These are phyloP conservation scores for Alectoris magna DNA, from an alignment of 2,797 vertebrate genomes.

Conservation along the genomic window DNA sequence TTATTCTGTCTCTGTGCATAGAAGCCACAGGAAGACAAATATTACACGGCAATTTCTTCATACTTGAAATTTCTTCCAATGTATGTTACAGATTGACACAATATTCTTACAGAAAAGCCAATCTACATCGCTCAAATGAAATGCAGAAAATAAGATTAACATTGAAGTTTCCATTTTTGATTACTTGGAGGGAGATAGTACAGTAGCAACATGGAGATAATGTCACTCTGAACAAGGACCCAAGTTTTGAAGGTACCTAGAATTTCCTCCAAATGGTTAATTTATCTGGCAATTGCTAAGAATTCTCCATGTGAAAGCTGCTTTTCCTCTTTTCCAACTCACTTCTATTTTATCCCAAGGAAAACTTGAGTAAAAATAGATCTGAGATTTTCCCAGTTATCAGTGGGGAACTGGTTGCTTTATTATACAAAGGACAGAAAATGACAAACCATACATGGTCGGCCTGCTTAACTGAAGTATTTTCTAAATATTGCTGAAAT, in stretches of 20 bases:
- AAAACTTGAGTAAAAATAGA: background rate
- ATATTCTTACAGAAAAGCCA: background rate
- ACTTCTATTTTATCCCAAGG: background rate
- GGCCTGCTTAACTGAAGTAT: background rate
- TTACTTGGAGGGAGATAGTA: background rate
- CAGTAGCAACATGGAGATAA: background rate
- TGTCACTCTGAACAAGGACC: background rate
- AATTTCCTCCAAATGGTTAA: background rate
- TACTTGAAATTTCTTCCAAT: background rate
- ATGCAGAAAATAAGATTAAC: background rate
- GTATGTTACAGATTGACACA: background rate
- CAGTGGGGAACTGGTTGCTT: background rate
- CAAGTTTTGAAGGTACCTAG: background rate
- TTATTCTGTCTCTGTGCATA: background rate
- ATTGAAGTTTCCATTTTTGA: background rate
- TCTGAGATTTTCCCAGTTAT: background rate
- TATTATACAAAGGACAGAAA: background rate
- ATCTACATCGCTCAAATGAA: background rate
- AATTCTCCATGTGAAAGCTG: background rate
- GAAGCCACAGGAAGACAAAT: background rate
- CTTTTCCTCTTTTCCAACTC: background rate
- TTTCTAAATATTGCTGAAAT: background rate
- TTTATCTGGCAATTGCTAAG: background rate
- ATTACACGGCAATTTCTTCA: background rate
- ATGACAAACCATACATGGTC: background rate